Conservation (phyloP, 2,113 vertebrate species). For the Panthera leo region DNA sequence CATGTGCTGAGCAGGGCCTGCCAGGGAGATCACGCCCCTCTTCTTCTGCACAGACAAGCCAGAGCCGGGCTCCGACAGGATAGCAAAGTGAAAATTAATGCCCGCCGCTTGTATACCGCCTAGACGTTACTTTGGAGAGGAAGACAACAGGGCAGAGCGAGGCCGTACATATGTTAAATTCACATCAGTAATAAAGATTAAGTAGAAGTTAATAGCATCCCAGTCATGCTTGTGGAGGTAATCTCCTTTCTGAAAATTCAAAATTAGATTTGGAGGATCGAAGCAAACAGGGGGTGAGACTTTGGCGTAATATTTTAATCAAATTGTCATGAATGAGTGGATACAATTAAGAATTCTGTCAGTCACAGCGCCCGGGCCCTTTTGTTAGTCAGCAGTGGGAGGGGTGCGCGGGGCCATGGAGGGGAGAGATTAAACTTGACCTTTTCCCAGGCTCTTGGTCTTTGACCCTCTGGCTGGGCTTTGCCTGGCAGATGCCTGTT, state of each 20-base stretch:
- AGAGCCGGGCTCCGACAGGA: constrained; percentile 75
- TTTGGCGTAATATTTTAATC: constrained; percentile 99
- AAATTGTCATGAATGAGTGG: constrained; percentile 99
- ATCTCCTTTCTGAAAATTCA: constrained; percentile 99
- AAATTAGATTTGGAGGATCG: constrained; percentile 99
- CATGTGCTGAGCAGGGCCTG: constrained; percentile 15
- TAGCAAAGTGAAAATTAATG: constrained; percentile 80
- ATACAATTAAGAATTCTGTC: constrained; percentile 99
- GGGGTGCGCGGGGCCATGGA: constrained; percentile 82
- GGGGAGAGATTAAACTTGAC: constrained; percentile 87
- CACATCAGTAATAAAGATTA: constrained; percentile 98
- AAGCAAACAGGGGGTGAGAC: constrained; percentile 99
- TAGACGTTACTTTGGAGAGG: constrained; percentile 83
- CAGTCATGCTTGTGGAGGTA: constrained; percentile 98
- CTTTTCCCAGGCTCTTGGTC: constrained; percentile 87
- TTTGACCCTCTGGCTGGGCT: constrained; percentile 85
- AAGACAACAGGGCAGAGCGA: constrained; percentile 88
- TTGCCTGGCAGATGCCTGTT: constrained; percentile 81
- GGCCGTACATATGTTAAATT: constrained; percentile 97
- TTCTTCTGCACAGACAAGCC: constrained; percentile 66
- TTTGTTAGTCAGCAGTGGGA: constrained; percentile 91
- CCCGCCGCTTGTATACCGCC: constrained; percentile 82
- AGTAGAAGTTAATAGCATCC: constrained; percentile 99
- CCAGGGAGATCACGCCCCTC: constrained; percentile 48
- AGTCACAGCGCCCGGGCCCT: constrained; percentile 93